Evolutionary conservation across 2,888 invertebrate species (phyloP).

Genomic region (Pelosia muscerda): DNA sequence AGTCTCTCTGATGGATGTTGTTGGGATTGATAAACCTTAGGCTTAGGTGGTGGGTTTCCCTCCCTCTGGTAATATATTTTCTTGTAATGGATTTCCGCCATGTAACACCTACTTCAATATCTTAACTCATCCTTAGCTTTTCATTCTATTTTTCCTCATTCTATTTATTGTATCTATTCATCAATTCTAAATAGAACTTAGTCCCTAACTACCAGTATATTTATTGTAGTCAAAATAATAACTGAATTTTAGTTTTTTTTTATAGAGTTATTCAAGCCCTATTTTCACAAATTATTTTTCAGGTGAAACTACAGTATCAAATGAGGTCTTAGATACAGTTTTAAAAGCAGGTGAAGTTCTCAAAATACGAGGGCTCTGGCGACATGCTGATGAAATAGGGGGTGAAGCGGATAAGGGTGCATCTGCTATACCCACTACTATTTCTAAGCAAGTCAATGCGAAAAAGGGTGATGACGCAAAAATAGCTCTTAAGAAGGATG

Average conservation of each 20-base stretch:
- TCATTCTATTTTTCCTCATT: no score
- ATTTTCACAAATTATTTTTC: slow-evolving; percentile 24
- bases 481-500: slow-evolving; percentile 81
- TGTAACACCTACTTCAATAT: no score
- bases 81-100: no score
- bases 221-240: no score
- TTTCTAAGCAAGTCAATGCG: slow-evolving; percentile 62
- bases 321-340: slow-evolving; percentile 93
- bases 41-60: no score
- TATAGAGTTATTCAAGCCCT: not conserved
- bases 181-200: no score
- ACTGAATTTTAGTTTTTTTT: not conserved
- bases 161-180: no score
- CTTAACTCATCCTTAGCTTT: no score
- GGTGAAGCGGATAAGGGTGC: slow-evolving; percentile 71
- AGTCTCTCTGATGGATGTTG: no score
- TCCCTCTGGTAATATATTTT: no score
- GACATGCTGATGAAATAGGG: slow-evolving; percentile 87
- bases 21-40: no score
- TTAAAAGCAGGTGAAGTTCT: slow-evolving; percentile 93
- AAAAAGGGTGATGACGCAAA: slow-evolving; percentile 79
- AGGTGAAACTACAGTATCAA: slow-evolving; percentile 94
- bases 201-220: no score
- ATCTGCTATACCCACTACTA: slow-evolving; percentile 52
- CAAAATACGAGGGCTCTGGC: slow-evolving; percentile 93